Conservation (phyloP, 2,797 vertebrate genomes). For the Esox lucius region DNA sequence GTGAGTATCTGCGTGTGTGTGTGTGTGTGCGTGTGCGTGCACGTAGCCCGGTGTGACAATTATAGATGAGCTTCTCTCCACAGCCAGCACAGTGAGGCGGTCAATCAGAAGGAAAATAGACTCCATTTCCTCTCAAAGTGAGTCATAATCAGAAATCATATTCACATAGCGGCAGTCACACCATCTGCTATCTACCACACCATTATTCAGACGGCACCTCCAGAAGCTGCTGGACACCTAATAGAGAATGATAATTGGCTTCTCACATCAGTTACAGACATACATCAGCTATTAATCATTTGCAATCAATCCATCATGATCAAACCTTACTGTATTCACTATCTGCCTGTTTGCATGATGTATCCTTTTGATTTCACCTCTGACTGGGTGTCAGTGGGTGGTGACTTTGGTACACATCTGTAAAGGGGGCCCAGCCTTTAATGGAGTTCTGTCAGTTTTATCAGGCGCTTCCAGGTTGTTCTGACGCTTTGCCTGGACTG, state of each 20-base stretch:
- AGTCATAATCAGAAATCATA: slow-evolving; percentile 42
- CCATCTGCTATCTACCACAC: slow-evolving; percentile 17
- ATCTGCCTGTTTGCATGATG: background rate
- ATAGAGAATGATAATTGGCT: slow-evolving; percentile 1
- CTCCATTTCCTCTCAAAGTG: slow-evolving; percentile 25
- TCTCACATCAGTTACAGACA: background rate
- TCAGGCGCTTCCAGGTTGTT: background rate
- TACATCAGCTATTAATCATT: slow-evolving; percentile 6
- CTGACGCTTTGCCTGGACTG: background rate
- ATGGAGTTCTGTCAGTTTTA: background rate
- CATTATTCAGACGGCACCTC: background rate
- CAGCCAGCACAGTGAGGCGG: slow-evolving; percentile 28
- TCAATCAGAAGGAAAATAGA: slow-evolving; percentile 25
- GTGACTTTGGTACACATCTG: background rate
- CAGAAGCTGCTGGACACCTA: background rate
- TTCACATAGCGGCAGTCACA: slow-evolving; percentile 23
- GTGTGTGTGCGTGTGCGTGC: slow-evolving; percentile 17
- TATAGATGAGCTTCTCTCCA: slow-evolving; percentile 41
- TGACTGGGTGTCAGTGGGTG: background rate
- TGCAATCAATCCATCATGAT: background rate
- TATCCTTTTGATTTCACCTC: background rate
- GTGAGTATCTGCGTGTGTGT: background rate
- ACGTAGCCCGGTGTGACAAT: slow-evolving; percentile 24
- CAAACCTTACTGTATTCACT: background rate
- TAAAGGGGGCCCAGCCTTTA: background rate